Evolutionary conservation across 2,888 invertebrate genomes (phyloP), one percentile per base, ranked within the genome.

Genomic region (Candidula unifasciata): DNA sequence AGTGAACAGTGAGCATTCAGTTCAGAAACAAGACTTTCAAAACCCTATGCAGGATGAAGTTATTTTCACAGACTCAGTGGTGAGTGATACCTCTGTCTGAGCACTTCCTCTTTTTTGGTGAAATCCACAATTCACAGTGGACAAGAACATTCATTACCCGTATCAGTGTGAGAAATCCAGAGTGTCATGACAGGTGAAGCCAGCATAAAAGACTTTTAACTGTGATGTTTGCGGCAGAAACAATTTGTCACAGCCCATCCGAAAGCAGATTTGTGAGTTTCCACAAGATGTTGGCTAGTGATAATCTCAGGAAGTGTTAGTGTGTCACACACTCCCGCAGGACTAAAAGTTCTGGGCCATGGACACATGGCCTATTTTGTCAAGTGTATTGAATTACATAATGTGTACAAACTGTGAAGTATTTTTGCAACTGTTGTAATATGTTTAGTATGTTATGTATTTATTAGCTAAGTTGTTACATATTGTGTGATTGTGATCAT

Each of bases 351-450:
- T 33, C 8, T 73, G 44, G 13, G 52, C 37, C 52, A 44, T 16
- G 33, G 52, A n/a, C 24, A 71, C 71, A 73, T 52, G 6, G 52
- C 37, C 6, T 18, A 27, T n/a, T n/a, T 44, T n/a, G 13, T n/a
- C 5, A 73, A n/a, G 44, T 16, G 24, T 44, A 52, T 52, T 73
- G 44, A 13, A n/a, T 27, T n/a, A 52, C n/a, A 73, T 44, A 13
- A 73, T 44, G 10, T 76, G 76, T 76, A 71, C 33, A 76, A 76
- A 76, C 57, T 33, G 44, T 18, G n/a, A 35, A 33, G 76, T 69
- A 69, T 33, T 69, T 76, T 76, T 30, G 33, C 33, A 6, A 69
- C 16, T 69, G 33, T 54, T 27, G 57, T 33, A 21, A 57, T 18
- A 57, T 57, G 37, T 76, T 16, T 57, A 76, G 30, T 33, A 10